Base-by-base conservation (phyloP, 2,113 vertebrate species). In the Eulacestoma nigropectus region DNA sequence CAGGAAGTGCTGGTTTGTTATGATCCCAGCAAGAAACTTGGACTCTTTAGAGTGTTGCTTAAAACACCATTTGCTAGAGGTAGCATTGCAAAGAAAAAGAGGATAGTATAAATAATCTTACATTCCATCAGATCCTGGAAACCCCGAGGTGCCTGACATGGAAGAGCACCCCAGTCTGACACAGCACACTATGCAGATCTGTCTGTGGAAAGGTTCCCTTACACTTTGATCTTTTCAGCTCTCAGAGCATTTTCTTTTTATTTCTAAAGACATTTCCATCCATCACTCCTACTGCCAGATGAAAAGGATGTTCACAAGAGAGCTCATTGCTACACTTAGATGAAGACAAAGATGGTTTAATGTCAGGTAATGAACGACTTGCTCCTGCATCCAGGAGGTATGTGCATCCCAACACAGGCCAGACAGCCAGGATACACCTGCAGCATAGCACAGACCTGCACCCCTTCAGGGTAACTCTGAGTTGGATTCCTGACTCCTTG, bases 141-240 rank as follows among this genome's bases (percentile, higher is more conserved):
- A 69, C 3, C 32, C 32, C 0, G 0, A 33, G 50, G 41, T 84
- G 64, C 16, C 15, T 39, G 39, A 20, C 6, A 2, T 33, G 74
- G 59, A 87, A 47, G 47, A 91, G 13, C 44, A 19, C 72, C 47
- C 27, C 32, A 27, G 53, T 16, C 30, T 91, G 90, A 57, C 1
- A 2, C 44, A 90, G 49, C 30, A n/a, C 12, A 12, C 30, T 10
- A 3, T 30, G 67, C 49, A 87, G 64, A 37, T 57, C n/a, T 84
- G 27, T 26, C n/a, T 57, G 69, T n/a, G 63, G 14, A 35, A 74
- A 32, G 8, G 16, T 47, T 75, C 22, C 26, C 29, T 62, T 77
- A 44, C 9, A 4, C 29, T 46, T 67, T 49, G 23, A 39, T 78
- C 26, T 91, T 81, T 53, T 56, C 49, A 73, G 21, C 16, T 37